Evolutionary conservation across 2,797 vertebrate genomes (phyloP), one percentile per base, ranked within the genome.

Genomic region (Lutjanus argentimaculatus): DNA sequence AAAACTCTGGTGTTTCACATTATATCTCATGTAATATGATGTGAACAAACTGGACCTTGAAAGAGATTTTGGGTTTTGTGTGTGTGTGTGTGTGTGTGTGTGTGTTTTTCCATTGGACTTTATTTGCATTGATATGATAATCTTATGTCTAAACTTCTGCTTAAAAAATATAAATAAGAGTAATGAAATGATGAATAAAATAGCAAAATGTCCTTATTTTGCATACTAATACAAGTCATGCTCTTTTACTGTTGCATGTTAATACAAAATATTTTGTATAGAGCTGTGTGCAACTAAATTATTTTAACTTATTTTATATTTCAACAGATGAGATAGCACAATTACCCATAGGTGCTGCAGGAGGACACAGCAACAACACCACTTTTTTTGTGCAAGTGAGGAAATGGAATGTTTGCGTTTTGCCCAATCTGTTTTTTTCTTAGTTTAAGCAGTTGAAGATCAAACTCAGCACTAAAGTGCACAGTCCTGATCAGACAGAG

Each of bases 1-100:
- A 86, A 75, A 82, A 56, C 66, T 80, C 71, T 69, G 68, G 52
- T 77, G 36, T 79, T 82, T 82, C 56, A 63, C 56, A 61, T 4
- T 46, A 7, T 21, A 17, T 77, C 7, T 15, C 66, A 25, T 66
- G 9, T 65, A 40, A 73, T 70, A 21, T 1, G 1, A 52, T 51
- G 19, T 64, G 25, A 83, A 52, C 36, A 68, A 65, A 49, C 19
- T 61, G 58, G 36, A 62, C 22, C 65, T 53, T 53, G n/a, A 53
- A 36, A 36, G 30, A 36, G 4, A 36, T 36, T 36, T 36, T 36
- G 30, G 25, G 25, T 30, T 30, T 30, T 25, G 25, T 25, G 25
- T 25, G 25, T 25, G 25, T 25, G 25, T 25, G 25, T 25, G 25
- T 25, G 25, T 25, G 25, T 25, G 25, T 25, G 25, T 25, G 25